These are phyloP conservation scores for Probaryconus sp. DNA, from an alignment of 1,140 invertebrate species.

Conservation along the genomic window DNA sequence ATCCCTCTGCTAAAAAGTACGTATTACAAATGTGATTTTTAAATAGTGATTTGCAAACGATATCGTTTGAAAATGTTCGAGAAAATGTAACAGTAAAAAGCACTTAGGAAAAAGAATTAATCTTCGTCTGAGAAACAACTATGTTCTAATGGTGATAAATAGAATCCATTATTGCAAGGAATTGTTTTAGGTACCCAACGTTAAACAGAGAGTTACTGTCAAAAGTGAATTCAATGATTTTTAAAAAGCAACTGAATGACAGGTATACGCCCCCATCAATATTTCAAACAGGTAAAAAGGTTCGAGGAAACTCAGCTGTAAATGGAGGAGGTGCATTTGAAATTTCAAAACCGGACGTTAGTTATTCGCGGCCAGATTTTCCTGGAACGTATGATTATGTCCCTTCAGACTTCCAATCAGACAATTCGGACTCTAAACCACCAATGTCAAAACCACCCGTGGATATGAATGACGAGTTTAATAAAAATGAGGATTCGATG, in stretches of 20 bases:
- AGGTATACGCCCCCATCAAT: constrained; percentile 69
- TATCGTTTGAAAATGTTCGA: too few species aligned
- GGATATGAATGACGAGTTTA: too few species aligned
- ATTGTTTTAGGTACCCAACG: constrained; percentile 71
- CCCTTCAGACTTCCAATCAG: constrained; percentile 10
- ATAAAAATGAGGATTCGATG: too few species aligned
- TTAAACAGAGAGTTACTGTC: constrained; percentile 65
- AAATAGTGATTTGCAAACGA: too few species aligned
- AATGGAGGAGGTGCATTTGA: not conserved
- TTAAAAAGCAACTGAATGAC: constrained; percentile 64
- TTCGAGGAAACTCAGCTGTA: constrained; percentile 6
- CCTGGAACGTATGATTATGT: constrained; percentile 52
- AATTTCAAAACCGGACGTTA: constrained; percentile 26
- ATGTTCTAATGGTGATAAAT: too few species aligned
- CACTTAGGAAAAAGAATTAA: too few species aligned
- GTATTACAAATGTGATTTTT: not conserved
- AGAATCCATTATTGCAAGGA: too few species aligned
- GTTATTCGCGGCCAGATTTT: constrained; percentile 36
- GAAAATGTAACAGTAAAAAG: too few species aligned
- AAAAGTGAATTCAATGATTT: constrained; percentile 51
- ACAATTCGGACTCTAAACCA: constrained; percentile 9
- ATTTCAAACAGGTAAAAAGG: constrained; percentile 56
- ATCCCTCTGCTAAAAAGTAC: constrained; percentile 61
- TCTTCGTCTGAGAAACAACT: too few species aligned
- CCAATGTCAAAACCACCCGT: constrained; percentile 16